Conservation (phyloP, 2,797 vertebrate genomes). For the Distichodus sexfasciatus region DNA sequence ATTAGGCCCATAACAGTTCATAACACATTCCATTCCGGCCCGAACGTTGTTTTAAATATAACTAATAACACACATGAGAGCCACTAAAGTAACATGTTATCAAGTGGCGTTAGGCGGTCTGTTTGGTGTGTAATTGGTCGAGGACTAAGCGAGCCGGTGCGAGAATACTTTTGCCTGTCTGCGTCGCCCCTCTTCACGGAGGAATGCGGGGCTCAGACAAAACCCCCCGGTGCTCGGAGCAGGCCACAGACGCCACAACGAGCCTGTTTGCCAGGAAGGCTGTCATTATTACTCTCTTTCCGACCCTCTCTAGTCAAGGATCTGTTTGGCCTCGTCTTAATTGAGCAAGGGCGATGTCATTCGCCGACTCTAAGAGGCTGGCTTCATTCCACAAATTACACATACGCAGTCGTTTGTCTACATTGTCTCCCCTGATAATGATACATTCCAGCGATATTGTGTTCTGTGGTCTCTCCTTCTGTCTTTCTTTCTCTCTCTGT, state of each 20-base stretch:
- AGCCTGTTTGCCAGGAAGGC: conserved; percentile 62
- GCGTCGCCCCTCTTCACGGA: background rate
- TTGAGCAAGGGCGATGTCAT: conserved; percentile 21
- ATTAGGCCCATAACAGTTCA: too few species aligned
- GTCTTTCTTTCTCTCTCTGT: conserved; percentile 6
- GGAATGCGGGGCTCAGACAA: conserved; percentile 8
- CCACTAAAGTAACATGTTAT: background rate
- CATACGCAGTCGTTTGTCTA: background rate
- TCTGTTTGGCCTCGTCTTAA: conserved; percentile 41
- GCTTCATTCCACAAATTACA: conserved; percentile 12
- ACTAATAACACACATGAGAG: background rate
- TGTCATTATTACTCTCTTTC: conserved; percentile 62
- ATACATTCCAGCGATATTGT: conserved; percentile 64
- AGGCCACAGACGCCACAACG: conserved; percentile 62
- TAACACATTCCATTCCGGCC: background rate
- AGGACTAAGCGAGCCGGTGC: conserved; percentile 11
- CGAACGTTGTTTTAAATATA: background rate
- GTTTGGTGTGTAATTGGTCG: background rate
- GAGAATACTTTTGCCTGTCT: background rate
- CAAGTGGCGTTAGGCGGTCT: background rate
- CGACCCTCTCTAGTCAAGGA: conserved; percentile 11
- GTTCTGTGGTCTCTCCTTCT: conserved; percentile 42
- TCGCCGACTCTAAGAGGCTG: conserved; percentile 9
- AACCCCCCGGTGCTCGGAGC: conserved; percentile 1
- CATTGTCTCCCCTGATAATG: conserved; percentile 57